Percentiles rank a stretch among this genome's conserved stretches.
These are phyloP conservation scores for Phrixothrix hirtus DNA, from an alignment of 2,888 invertebrate genomes.

Conservation along the genomic window DNA sequence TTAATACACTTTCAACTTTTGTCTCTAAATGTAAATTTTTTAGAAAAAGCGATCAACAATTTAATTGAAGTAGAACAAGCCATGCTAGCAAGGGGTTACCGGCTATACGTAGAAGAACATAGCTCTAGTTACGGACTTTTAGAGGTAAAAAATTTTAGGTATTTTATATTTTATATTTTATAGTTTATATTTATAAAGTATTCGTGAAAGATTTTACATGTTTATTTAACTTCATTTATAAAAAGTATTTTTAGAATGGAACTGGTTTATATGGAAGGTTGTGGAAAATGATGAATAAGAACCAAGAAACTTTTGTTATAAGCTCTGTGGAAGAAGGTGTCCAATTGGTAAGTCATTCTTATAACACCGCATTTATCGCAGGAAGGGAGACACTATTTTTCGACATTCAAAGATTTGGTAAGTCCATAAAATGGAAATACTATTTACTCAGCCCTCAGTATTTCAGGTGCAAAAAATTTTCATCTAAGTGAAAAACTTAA, in stretches of 20 bases:
- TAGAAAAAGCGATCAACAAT: slow-evolving; percentile 70
- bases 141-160: slow-evolving; percentile 62
- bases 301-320: slow-evolving; percentile 60
- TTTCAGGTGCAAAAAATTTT: slow-evolving; percentile 65
- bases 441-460: slow-evolving; percentile 6
- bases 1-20: neutral
- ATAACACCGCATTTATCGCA: slow-evolving; percentile 68
- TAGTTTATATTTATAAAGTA: neutral
- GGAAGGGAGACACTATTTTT: slow-evolving; percentile 77
- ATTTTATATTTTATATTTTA: neutral
- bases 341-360: slow-evolving; percentile 63
- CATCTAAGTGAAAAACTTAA: slow-evolving; percentile 77
- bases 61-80: slow-evolving; percentile 67
- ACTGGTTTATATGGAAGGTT: slow-evolving; percentile 73
- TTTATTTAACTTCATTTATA: too few relatives aligned
- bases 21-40: slow-evolving; percentile 24
- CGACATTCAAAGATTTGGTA: slow-evolving; percentile 76
- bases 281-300: slow-evolving; percentile 66
- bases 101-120: slow-evolving; percentile 71
- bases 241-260: slow-evolving; percentile 71
- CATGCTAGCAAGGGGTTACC: slow-evolving; percentile 67
- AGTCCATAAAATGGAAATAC: too few relatives aligned
- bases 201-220: too few relatives aligned
- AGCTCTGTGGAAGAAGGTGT: slow-evolving; percentile 75
- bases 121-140: slow-evolving; percentile 73